A percentile compares a stretch with the other conserved stretches of the same genome.
These are phyloP conservation scores for Nephrotoma appendiculata DNA, from an alignment of 2,888 invertebrate genomes.

Conservation along the genomic window DNA sequence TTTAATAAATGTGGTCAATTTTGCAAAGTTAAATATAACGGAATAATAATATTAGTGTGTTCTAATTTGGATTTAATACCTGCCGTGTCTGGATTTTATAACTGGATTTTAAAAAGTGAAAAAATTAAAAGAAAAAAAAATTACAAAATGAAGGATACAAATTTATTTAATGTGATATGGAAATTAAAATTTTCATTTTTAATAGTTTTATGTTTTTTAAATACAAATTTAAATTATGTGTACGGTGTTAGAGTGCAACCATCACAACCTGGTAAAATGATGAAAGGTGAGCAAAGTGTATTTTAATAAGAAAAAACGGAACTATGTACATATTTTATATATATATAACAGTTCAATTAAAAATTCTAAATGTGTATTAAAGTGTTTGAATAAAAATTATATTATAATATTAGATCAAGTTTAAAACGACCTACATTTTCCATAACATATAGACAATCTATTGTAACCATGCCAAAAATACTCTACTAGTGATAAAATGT, in stretches of 20 bases:
- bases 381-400: not conserved
- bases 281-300: constrained; percentile 35
- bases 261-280: constrained; percentile 26
- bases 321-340: not conserved
- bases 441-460: not conserved
- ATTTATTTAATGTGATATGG: not conserved
- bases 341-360: not conserved
- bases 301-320: not conserved
- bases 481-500: not conserved
- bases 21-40: not conserved
- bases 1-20: not conserved
- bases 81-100: not conserved
- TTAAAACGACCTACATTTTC: not conserved
- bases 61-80: not conserved
- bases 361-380: not conserved
- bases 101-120: not conserved
- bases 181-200: not conserved
- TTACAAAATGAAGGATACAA: not conserved
- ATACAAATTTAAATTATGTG: constrained; percentile 18
- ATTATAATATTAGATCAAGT: not conserved
- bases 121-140: not conserved
- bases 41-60: not conserved
- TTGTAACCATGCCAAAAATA: not conserved
- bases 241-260: constrained; percentile 41
- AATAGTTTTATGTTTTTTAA: not conserved